Base-by-base conservation (phyloP, 2,797 vertebrate species). In the Bovichtus diacanthus region DNA sequence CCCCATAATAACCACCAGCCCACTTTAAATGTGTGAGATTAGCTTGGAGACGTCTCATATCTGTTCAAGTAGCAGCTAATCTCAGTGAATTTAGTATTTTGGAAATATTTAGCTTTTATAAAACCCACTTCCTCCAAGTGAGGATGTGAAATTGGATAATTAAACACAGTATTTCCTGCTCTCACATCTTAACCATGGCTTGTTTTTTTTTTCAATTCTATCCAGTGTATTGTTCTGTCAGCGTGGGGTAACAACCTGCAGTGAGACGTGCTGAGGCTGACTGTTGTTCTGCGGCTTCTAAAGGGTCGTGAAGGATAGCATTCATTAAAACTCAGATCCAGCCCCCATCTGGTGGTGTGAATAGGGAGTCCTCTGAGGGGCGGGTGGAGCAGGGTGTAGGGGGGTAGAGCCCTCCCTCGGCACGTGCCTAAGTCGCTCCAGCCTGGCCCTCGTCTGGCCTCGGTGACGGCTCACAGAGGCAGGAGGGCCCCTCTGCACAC, bases 321-420 rank as follows among this genome's bases (percentile, higher is more conserved):
- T 95, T 95, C 93, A 96, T 95, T 95, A 94, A 95, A 93, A 90
- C 90, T 88, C 91, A 83, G 73, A 89, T 83, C 84, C 84, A 92
- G 88, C 89, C 83, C 94, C 95, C 95, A 95, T 96, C 95, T 96
- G 95, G 91, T 92, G 86, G 82, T 86, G 82, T 94, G 91, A 95
- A 95, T 93, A 88, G 90, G 84, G 84, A 86, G 82, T 74, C 73
- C 75, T 89, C 73, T 12, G 68, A 71, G 76, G 76, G 81, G 83
- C 10, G 74, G 66, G 60, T 10, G 63, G 21, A 11, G 29, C n/a
- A 19, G 6, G 47, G 5, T 21, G 15, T 27, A 15, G 49, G 75
- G 39, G 67, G 49, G 62, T 70, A 82, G 68, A 88, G 68, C 87
- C 85, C 82, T 92, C 94, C 90, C 92, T 80, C 47, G 83, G 92